Evolutionary conservation across 2,113 vertebrate species (phyloP), one percentile per base, ranked within the genome.

Genomic region (Rutilus rutilus): DNA sequence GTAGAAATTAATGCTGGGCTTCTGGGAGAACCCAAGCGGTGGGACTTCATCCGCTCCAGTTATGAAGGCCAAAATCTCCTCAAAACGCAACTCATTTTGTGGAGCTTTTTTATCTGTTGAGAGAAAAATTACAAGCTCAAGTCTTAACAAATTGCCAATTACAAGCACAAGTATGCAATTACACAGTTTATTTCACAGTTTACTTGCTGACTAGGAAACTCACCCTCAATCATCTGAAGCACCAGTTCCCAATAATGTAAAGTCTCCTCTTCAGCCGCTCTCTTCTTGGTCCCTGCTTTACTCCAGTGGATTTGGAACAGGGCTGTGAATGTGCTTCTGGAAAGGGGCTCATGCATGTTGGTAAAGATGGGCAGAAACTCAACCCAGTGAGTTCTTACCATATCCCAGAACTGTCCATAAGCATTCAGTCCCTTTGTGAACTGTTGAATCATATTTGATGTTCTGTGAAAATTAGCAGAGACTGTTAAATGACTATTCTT

Each of bases 401-500:
- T 67, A 47, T 92, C 88, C 94, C 93, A 95, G 78, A 94, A 86
- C 17, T 88, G 91, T 64, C 93, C 92, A 36, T 91, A 94, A 82
- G 91, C 92, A 86, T 93, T 93, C 88, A 94, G 25, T 1, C 93
- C 93, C 33, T 92, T 87, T 0, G 54, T 91, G 71, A 95, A 94
- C 91, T 94, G 94, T 67, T 85, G 81, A 85, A 93, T 91, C 92
- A 93, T 93, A 54, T 88, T 92, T 30, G 88, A 87, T 64, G 91
- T 90, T 87, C 93, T 93, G 83, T 79, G 47, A 76, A 82, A 83
- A 27, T 84, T 6, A 25, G 42, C 65, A 81, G 30, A 54, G 47
- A 9, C 27, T 60, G 42, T 62, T n/a, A 30, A 8, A 88, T 30
- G 9, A 25, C 25, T 17, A 47, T 21, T 73, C 11, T 52, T 21